These are phyloP conservation scores for Leucoma salicis DNA, from an alignment of 2,888 invertebrate genomes.

Conservation along the genomic window DNA sequence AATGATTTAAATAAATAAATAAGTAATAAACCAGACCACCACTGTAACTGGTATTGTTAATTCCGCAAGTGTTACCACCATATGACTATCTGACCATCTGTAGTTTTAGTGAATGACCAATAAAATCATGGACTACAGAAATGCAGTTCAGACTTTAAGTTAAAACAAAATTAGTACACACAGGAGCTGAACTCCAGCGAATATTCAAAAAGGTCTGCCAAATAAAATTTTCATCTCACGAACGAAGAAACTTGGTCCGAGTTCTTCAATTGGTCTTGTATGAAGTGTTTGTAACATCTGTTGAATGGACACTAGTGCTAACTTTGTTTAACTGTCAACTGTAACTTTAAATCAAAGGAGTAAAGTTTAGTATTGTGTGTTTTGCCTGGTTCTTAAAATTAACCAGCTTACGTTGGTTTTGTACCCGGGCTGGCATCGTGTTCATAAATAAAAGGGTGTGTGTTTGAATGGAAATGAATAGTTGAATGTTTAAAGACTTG, in stretches of 20 bases:
- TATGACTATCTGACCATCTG: no score
- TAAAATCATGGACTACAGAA: no score
- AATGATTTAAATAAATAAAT: no score
- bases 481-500: conserved; percentile 33
- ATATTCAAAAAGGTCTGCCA: conserved; percentile 64
- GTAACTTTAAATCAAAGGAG: conserved; percentile 16
- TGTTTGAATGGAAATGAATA: conserved; percentile 43
- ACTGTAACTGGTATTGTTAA: no score
- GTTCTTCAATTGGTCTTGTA: conserved; percentile 54
- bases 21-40: no score
- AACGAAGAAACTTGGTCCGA: conserved; percentile 57
- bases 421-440: conserved; percentile 58
- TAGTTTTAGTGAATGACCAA: no score
- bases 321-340: conserved; percentile 25
- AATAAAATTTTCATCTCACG: conserved; percentile 75
- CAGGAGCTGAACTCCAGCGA: conserved; percentile 41
- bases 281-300: conserved; percentile 72
- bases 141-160: conserved; percentile 33
- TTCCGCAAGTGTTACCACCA: no score
- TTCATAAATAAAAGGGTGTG: conserved; percentile 61
- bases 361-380: conserved; percentile 30
- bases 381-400: conserved; percentile 11
- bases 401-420: conserved; percentile 55
- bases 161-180: conserved; percentile 13
- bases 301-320: conserved; percentile 61